Evolutionary conservation across 92 coral and sea anemone genomes (phyloP).

Genomic region (Isaurus tuberculatus): DNA sequence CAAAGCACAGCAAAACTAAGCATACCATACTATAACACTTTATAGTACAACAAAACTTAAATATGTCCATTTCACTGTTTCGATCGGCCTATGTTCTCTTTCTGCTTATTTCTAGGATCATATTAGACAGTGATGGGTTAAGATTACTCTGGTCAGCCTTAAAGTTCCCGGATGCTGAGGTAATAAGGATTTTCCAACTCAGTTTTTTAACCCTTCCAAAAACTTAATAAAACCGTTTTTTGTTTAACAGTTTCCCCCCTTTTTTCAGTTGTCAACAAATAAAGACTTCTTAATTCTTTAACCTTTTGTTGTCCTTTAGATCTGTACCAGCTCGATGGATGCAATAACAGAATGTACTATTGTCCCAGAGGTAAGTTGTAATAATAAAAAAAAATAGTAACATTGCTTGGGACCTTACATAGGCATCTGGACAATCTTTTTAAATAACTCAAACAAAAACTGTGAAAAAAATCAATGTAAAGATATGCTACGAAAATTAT

Average conservation of each 20-base stretch:
- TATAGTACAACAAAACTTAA: background rate
- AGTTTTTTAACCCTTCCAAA: too few species aligned
- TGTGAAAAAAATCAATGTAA: too few species aligned
- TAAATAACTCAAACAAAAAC: too few species aligned
- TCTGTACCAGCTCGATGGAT: conserved; percentile 79
- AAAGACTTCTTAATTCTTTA: background rate
- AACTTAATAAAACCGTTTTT: background rate
- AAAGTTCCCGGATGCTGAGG: conserved; percentile 79
- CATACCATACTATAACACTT: background rate
- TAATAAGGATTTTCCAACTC: too few species aligned
- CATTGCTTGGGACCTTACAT: background rate
- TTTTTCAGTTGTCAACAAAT: background rate
- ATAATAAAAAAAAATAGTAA: background rate
- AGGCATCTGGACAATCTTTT: background rate
- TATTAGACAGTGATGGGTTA: conserved; percentile 86
- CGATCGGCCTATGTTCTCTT: background rate
- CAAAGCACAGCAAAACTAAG: background rate
- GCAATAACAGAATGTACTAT: conserved; percentile 77
- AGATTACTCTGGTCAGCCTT: conserved; percentile 90
- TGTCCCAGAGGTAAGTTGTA: conserved; percentile 59
- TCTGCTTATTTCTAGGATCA: conserved; percentile 54
- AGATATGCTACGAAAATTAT: too few species aligned
- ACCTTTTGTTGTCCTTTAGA: conserved; percentile 36
- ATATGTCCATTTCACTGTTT: background rate
- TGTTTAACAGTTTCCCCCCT: too few species aligned